Base-by-base conservation (phyloP, 1,140 invertebrate genomes). In the Zaprionus ghesquierei region DNA sequence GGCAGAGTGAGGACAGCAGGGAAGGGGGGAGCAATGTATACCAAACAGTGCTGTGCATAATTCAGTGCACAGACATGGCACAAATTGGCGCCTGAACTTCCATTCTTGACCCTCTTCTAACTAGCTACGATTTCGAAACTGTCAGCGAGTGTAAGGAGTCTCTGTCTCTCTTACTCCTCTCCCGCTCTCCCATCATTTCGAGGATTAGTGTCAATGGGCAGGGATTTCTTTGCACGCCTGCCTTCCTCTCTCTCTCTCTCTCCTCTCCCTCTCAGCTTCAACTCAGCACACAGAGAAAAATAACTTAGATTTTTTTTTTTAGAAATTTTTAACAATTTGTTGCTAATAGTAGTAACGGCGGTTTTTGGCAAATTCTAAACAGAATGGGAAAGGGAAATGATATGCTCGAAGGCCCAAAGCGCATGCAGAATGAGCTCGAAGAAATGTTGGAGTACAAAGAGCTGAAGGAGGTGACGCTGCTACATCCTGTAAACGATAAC, bases 401-500 rank as follows among this genome's bases (percentile, higher is more conserved):
- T 10, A 49, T 90, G 94, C 95, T 95, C 95, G 92, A 95, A 94
- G 82, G 82, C 74, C 95, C 95, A 49, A 93, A 94, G 89, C 94
- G 95, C 84, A 93, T 96, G 79, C 94, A 94, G 44, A 92, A 98
- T 95, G 97, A 98, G 93, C 92, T 98, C 50, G 95, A 95, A 78
- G 96, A 98, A 93, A 95, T 98, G 71, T 94, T 95, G 86, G 95
- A 95, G 69, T 96, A 96, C 23, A 95, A 96, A 50, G 93, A 97
- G 80, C 96, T 96, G 92, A 96, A 96, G 44, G 27, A 84, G 41
- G 98, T 98, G 92, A 94, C 97, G 81, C 97, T 98, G 90, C 97
- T 98, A 70, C 95, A 97, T 93, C 97, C 98, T 25, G 98, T 98
- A 93, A 94, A 95, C 3, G 98, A 99, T 93, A 97, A 99, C 75